phyloP scores from a whole-genome alignment of 2,113 vertebrate genomes.

The Genyomyrus donnyi region DNA sequence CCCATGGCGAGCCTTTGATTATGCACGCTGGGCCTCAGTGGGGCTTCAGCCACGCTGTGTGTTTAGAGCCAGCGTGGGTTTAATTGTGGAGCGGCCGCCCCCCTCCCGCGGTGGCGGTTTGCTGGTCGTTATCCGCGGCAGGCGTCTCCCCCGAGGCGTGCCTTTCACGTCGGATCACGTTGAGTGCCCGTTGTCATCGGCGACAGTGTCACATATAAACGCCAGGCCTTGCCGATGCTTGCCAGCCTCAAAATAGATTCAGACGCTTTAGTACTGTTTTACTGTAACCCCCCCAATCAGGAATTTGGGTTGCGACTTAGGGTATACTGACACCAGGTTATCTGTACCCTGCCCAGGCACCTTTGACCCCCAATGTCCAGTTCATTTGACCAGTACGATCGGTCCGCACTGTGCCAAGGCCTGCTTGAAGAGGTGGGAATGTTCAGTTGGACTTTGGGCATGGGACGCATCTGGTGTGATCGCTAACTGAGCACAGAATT shows the following conservation, averaged over 20 bases:
- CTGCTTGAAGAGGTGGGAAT: no score
- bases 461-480: not conserved
- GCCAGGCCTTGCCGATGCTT: not conserved
- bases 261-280: not conserved
- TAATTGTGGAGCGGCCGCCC: constrained; percentile 42
- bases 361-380: not conserved
- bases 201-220: not conserved
- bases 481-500: not conserved
- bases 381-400: not conserved
- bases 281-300: not conserved
- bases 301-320: not conserved
- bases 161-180: not conserved
- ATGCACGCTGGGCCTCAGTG: constrained; percentile 28
- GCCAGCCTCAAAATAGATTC: not conserved
- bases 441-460: not conserved
- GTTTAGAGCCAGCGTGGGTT: constrained; percentile 56
- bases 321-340: not conserved
- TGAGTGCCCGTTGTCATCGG: not conserved
- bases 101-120: not conserved
- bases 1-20: constrained; percentile 44
- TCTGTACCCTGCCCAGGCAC: not conserved
- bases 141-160: not conserved
- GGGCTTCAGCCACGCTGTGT: constrained; percentile 38
- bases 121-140: no score
- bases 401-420: no score